Evolutionary conservation across 2,888 invertebrate species (phyloP), one percentile per base, ranked within the genome.

Genomic region (Amaurobius ferox): DNA sequence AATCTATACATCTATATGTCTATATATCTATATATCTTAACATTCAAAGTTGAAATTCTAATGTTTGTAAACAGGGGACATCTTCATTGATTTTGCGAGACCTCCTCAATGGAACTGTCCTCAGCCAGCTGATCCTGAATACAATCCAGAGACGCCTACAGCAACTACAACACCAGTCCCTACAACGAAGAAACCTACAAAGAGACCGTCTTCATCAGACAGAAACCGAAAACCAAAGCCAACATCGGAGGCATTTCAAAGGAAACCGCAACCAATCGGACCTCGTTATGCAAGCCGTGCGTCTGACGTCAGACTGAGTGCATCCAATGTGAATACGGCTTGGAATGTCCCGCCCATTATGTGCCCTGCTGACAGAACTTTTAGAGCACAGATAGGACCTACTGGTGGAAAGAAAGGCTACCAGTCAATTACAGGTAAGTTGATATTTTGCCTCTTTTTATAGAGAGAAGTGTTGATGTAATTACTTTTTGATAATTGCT

Each of bases 101-200:
- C 94, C 95, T 0, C 96, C 97, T 0, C 94, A 94, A 88, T 97
- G 97, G 97, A 97, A 97, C 92, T 97, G 97, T 90, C 97, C 97
- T 0, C 94, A 95, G 92, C 96, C 97, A 0, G 96, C 96, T 67
- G 93, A 89, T 3, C 74, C 73, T 1, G 61, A 68, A 7, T n/a
- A 66, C 16, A 39, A 64, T 13, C 30, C 72, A 6, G 7, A 67
- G 11, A 19, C 79, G 1, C n/a, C 87, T 2, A 26, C 74, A 23
- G 26, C 76, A n/a, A 66, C 66, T 93, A 55, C 87, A 0, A 55
- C 72, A 9, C 19, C 23, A 1, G 40, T 61, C 0, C 19, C 23
- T 1, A 77, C 77, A 1, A 77, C 76, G 23, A 48, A 7, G 16
- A 81, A 83, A 13, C 64, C 80, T 0, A 48, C 66, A 7, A 35